Conservation (phyloP, 2,888 invertebrate species). For the Chloroclysta siterata region DNA sequence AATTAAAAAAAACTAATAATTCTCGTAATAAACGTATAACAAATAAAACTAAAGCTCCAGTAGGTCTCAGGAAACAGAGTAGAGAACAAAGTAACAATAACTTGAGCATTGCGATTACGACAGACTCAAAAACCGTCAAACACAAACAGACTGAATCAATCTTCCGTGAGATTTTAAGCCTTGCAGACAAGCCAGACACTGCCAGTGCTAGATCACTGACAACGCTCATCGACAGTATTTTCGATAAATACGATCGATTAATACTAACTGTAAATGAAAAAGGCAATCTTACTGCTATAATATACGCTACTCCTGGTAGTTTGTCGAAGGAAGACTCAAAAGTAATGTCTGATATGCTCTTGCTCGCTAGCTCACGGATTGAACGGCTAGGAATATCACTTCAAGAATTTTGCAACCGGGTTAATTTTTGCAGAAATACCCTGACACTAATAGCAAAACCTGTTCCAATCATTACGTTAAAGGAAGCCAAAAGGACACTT, state of each 20-base stretch:
- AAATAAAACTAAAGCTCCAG: not conserved
- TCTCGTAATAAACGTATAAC: not conserved
- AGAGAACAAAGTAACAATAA: not conserved
- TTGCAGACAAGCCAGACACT: not conserved
- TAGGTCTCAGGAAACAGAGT: not conserved
- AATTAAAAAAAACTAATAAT: not conserved
- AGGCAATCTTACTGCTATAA: conserved; percentile 30
- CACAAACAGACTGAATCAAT: not conserved
- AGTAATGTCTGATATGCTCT: conserved; percentile 46
- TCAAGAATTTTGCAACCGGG: conserved; percentile 32
- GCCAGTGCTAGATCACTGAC: not conserved
- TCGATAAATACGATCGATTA: conserved; percentile 23
- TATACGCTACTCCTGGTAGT: conserved; percentile 35
- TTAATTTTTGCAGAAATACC: conserved; percentile 17
- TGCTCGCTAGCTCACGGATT: conserved; percentile 44
- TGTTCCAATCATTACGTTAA: not conserved
- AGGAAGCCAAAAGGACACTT: not conserved
- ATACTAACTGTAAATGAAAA: conserved; percentile 20
- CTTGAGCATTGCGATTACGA: not conserved
- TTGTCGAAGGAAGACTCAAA: conserved; percentile 45
- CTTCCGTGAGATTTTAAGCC: not conserved
- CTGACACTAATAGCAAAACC: not conserved
- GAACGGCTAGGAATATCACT: conserved; percentile 27
- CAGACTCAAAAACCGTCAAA: not conserved
- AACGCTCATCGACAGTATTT: conserved; percentile 11